These are phyloP conservation scores for Sylvilagus bachmani DNA, from an alignment of 2,113 vertebrate genomes.

Conservation along the genomic window DNA sequence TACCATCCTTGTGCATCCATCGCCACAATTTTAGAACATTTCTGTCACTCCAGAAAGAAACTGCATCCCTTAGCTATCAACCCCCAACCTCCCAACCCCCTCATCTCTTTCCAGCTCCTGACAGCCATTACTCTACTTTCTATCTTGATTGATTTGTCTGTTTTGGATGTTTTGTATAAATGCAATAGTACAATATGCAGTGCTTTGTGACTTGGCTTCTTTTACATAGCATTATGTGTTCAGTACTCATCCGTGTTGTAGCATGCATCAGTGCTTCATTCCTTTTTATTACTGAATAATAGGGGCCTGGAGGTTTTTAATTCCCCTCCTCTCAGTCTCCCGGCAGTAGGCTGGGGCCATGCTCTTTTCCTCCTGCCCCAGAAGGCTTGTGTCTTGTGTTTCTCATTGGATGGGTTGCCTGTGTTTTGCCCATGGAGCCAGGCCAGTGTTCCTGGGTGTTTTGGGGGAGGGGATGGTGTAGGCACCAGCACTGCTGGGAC, in stretches of 20 bases:
- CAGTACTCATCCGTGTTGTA: not conserved
- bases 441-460: conserved; percentile 69
- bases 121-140: conserved; percentile 46
- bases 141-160: conserved; percentile 34
- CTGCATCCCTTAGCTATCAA: not conserved
- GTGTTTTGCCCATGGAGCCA: conserved; percentile 59
- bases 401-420: conserved; percentile 52
- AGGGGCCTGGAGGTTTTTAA: conserved; percentile 10
- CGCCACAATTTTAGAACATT: conserved; percentile 55
- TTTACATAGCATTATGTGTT: conserved; percentile 48
- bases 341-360: not conserved
- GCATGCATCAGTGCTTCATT: conserved; percentile 27
- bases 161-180: conserved; percentile 19
- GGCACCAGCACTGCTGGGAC: conserved; percentile 65
- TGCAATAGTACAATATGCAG: not conserved
- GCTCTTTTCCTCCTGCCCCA: not conserved
- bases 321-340: not conserved
- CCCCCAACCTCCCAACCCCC: too few relatives aligned
- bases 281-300: conserved; percentile 47
- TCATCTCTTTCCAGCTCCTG: not conserved
- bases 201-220: conserved; percentile 53
- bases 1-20: not conserved
- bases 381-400: conserved; percentile 48
- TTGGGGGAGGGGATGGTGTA: conserved; percentile 55
- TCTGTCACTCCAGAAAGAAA: conserved; percentile 44